These are phyloP conservation scores for Hedya salicella DNA, from an alignment of 2,888 invertebrate species.

Conservation along the genomic window DNA sequence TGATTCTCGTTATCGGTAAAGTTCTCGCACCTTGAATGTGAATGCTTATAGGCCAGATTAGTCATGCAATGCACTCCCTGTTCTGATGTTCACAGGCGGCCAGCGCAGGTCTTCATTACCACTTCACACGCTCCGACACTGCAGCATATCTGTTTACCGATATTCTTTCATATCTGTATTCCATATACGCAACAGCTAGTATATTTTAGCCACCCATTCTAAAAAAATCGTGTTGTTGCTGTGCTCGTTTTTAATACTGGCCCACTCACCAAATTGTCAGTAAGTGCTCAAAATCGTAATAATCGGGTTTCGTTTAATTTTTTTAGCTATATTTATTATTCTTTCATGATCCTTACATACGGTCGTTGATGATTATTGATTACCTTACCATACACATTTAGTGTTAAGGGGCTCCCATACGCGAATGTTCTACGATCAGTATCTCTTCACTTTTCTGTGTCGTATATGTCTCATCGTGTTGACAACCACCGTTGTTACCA, in stretches of 20 bases:
- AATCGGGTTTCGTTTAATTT: no score
- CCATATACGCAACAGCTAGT: neutral
- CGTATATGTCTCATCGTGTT: no score
- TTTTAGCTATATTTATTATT: no score
- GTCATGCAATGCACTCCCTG: conserved; percentile 69
- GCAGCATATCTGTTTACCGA: conserved; percentile 29
- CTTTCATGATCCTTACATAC: no score
- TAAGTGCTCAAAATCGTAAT: no score
- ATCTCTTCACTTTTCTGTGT: no score
- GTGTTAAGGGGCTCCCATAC: no score
- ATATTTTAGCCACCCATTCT: neutral
- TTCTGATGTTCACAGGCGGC: conserved; percentile 73
- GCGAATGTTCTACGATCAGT: no score
- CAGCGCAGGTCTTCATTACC: conserved; percentile 59
- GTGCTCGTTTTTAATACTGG: neutral
- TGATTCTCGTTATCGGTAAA: conserved; percentile 66
- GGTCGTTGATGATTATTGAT: no score
- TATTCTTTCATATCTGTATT: conserved; percentile 27
- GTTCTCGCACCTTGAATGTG: conserved; percentile 68
- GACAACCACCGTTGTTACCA: no score
- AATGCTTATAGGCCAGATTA: conserved; percentile 75
- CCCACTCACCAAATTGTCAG: neutral
- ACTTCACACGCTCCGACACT: conserved; percentile 47
- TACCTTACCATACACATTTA: no score
- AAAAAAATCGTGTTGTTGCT: neutral